Conservation (phyloP, 1,140 invertebrate species). For the Rhizoglyphus robini region DNA sequence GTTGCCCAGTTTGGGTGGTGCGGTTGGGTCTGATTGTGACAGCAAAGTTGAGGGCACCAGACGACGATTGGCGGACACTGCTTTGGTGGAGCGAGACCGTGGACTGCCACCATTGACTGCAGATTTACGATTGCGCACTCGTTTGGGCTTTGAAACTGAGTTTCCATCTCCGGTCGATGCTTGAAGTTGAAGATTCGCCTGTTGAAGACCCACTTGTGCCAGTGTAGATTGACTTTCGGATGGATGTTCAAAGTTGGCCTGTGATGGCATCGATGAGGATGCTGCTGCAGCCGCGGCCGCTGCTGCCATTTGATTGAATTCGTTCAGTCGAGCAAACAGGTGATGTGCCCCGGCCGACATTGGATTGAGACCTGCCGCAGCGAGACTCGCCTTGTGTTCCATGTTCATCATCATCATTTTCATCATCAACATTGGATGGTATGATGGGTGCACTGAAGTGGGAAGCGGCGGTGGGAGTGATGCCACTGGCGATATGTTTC, state of each 20-base stretch:
- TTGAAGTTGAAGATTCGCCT: not conserved
- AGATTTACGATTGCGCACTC: not conserved
- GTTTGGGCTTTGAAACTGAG: not conserved
- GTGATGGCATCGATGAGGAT: too few species aligned
- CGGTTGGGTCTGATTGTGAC: not conserved
- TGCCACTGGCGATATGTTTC: too few species aligned
- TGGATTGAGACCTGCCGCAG: not conserved
- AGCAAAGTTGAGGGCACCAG: constrained; percentile 20
- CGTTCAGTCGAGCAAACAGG: not conserved
- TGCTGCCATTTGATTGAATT: not conserved
- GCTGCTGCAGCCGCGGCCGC: not conserved
- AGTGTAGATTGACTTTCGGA: too few species aligned
- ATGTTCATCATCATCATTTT: constrained; percentile 11
- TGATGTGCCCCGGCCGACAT: not conserved
- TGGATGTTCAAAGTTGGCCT: too few species aligned
- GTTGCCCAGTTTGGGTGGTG: not conserved
- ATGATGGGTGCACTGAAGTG: not conserved
- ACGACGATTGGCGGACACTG: constrained; percentile 1
- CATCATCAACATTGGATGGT: constrained; percentile 1
- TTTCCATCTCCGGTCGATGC: too few species aligned
- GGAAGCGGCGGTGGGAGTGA: too few species aligned
- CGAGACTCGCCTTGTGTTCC: not conserved
- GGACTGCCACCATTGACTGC: not conserved
- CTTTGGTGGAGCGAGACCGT: not conserved
- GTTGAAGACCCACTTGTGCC: not conserved